These are phyloP conservation scores for Corythornis cristatus DNA, from an alignment of 2,113 vertebrate species.

Conservation along the genomic window DNA sequence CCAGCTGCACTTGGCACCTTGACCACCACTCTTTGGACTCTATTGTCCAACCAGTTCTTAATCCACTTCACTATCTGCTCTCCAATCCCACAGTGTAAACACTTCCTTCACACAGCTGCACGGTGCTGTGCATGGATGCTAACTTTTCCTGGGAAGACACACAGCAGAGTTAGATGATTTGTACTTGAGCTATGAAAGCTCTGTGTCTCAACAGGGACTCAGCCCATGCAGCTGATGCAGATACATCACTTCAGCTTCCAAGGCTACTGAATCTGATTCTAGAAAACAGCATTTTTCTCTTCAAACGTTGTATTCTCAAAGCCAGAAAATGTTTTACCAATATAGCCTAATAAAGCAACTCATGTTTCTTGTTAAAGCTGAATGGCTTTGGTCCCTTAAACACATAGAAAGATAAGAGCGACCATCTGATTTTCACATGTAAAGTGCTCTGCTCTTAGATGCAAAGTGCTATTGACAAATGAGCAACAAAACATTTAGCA, in stretches of 20 bases:
- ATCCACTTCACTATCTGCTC: too few species aligned
- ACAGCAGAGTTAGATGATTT: background rate
- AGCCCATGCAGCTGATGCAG: background rate
- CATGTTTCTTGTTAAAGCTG: background rate
- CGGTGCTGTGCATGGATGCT: background rate
- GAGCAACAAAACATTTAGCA: background rate
- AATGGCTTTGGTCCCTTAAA: background rate
- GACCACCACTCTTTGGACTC: too few species aligned
- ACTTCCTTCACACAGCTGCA: fast-evolving
- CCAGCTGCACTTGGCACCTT: too few species aligned
- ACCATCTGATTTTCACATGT: background rate
- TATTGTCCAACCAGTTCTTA: too few species aligned
- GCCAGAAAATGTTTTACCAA: background rate
- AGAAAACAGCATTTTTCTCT: background rate
- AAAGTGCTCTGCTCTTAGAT: background rate
- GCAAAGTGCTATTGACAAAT: background rate
- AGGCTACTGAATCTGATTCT: background rate
- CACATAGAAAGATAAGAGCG: fast-evolving
- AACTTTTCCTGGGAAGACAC: background rate
- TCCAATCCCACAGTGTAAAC: background rate
- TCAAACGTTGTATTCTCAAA: background rate
- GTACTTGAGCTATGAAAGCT: background rate
- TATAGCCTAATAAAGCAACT: background rate
- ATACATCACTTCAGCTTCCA: background rate
- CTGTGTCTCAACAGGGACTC: background rate